Conservation (phyloP, 2,888 invertebrate species). For the Euclidia mi region DNA sequence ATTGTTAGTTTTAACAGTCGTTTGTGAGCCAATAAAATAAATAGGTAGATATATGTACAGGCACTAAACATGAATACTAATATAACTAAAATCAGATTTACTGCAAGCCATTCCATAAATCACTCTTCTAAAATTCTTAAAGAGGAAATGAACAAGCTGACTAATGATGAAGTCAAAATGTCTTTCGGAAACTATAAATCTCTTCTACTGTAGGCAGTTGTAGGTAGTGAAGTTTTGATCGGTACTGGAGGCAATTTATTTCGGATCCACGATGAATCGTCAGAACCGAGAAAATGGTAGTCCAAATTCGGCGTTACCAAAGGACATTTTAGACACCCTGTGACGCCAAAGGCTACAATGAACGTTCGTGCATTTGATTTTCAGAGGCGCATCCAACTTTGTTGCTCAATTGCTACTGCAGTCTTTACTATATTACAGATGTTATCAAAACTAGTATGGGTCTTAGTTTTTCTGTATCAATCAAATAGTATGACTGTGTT, state of each 20-base stretch:
- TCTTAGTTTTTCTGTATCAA: no score
- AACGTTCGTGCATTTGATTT: neutral
- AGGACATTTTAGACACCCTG: neutral
- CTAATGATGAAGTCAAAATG: neutral
- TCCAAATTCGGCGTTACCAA: neutral
- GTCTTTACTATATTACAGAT: neutral
- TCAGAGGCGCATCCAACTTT: constrained; percentile 4
- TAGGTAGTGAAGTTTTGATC: constrained; percentile 4
- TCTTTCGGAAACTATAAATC: constrained; percentile 2
- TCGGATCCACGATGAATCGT: constrained; percentile 16
- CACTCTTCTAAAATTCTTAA: no score
- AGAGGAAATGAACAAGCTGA: neutral
- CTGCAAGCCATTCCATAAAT: no score
- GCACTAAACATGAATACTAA: no score
- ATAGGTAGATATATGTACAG: no score
- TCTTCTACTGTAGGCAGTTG: constrained; percentile 1
- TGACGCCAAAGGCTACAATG: neutral
- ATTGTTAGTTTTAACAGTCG: no score
- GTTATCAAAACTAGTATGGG: no score
- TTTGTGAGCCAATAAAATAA: no score
- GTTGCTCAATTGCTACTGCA: constrained; percentile 6
- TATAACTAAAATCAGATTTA: no score
- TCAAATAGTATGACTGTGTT: no score
- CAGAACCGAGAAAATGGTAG: neutral
- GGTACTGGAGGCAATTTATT: constrained; percentile 28